These are phyloP conservation scores for Caranx melampygus DNA, from an alignment of 2,113 vertebrate genomes.

Conservation along the genomic window DNA sequence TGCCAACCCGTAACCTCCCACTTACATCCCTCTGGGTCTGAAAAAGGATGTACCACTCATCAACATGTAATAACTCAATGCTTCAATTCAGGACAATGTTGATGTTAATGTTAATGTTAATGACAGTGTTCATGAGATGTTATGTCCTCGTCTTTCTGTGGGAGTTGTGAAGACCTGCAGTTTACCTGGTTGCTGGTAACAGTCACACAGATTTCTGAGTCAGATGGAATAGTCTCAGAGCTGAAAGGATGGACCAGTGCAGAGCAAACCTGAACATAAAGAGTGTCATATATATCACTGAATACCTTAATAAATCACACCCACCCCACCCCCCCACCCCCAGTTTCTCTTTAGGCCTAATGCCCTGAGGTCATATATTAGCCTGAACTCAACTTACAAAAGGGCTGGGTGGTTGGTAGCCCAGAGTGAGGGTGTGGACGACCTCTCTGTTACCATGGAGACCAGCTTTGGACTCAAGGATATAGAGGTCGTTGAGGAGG, in stretches of 20 bases:
- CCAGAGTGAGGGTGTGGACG: conserved; percentile 85
- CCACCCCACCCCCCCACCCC: too few relatives aligned
- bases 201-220: conserved; percentile 84
- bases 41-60: neutral
- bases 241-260: conserved; percentile 85
- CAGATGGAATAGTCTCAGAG: conserved; percentile 79
- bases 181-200: conserved; percentile 78
- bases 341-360: neutral
- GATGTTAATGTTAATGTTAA: too few relatives aligned
- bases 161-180: neutral
- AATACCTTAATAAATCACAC: neutral
- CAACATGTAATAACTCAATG: neutral
- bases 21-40: conserved; percentile 82
- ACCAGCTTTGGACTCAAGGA: conserved; percentile 87
- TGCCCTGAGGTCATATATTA: neutral
- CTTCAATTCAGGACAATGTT: neutral
- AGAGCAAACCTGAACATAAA: conserved; percentile 83
- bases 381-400: conserved; percentile 81
- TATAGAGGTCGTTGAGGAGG: conserved; percentile 79
- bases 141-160: too few relatives aligned
- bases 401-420: conserved; percentile 82
- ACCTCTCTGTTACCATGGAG: conserved; percentile 81
- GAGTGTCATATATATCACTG: conserved; percentile 4
- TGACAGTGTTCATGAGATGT: too few relatives aligned
- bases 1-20: conserved; percentile 79